Evolutionary conservation across 2,797 vertebrate species (phyloP).

Genomic region (Nothura maculosa): DNA sequence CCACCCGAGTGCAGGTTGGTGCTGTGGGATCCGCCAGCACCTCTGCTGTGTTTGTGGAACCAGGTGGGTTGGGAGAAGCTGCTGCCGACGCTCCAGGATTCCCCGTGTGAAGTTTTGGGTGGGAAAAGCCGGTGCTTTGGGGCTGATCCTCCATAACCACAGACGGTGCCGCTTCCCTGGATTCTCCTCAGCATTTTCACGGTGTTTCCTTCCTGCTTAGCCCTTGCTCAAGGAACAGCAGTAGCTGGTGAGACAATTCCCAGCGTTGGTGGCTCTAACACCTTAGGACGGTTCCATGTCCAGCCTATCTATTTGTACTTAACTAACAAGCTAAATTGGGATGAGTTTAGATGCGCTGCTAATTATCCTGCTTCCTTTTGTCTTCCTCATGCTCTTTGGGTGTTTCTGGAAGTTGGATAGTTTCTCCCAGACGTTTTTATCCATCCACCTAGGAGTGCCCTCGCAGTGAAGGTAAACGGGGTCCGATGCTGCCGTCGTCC

Average conservation of each 20-base stretch:
- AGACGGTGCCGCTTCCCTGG: rapidly evolving
- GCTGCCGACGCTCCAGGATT: rapidly evolving
- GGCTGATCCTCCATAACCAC: neutral
- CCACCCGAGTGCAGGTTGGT: too few species aligned
- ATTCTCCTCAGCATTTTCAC: rapidly evolving
- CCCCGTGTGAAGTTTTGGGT: neutral
- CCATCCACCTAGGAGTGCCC: rapidly evolving
- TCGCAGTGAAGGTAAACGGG: rapidly evolving
- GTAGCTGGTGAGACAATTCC: neutral
- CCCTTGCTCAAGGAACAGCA: neutral
- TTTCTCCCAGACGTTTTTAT: neutral
- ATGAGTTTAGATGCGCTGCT: neutral
- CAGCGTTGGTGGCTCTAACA: neutral
- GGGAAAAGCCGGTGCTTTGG: neutral
- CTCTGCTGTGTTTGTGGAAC: too few species aligned
- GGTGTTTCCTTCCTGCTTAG: rapidly evolving
- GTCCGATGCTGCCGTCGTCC: rapidly evolving
- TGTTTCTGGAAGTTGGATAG: neutral
- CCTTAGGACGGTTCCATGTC: neutral
- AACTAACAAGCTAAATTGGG: neutral
- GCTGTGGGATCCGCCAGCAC: rapidly evolving
- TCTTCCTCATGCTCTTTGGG: neutral
- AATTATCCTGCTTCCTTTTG: neutral
- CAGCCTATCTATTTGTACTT: rapidly evolving
- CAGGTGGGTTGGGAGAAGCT: rapidly evolving